These are phyloP conservation scores for Ridgeia piscesae DNA, from an alignment of 1,140 invertebrate genomes.

Conservation along the genomic window DNA sequence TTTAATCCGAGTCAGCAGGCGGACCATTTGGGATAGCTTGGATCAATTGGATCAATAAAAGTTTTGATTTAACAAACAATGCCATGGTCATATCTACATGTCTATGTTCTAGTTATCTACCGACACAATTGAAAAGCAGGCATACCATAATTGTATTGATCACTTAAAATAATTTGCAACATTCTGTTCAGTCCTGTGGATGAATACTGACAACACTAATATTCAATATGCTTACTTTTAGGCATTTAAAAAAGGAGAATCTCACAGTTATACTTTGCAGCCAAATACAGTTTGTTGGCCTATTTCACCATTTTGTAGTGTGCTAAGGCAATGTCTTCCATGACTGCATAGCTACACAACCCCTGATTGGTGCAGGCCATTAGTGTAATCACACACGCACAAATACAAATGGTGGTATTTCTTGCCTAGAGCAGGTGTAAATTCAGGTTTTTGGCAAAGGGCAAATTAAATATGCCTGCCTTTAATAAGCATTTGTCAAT, in stretches of 20 bases:
- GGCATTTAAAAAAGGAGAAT: background rate
- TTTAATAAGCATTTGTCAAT: background rate
- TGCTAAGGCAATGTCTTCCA: background rate
- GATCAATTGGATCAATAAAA: background rate
- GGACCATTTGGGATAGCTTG: background rate
- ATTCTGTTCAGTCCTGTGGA: too few relatives aligned
- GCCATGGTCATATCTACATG: background rate
- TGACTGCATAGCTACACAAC: background rate
- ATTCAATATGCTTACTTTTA: background rate
- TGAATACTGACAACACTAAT: too few relatives aligned
- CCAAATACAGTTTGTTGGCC: background rate
- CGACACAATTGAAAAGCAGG: background rate
- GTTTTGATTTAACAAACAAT: background rate
- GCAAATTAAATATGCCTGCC: background rate
- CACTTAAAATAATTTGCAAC: background rate
- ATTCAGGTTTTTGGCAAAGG: background rate
- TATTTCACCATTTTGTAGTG: background rate
- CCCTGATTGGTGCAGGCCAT: background rate
- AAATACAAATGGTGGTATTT: background rate
- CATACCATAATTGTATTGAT: background rate
- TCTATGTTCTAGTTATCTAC: background rate
- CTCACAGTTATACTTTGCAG: background rate
- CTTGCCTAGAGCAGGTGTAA: background rate
- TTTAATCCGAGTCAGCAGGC: background rate
- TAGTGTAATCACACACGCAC: background rate